Evolutionary conservation across 2,797 vertebrate genomes (phyloP).

Genomic region (Dipus sagitta): DNA sequence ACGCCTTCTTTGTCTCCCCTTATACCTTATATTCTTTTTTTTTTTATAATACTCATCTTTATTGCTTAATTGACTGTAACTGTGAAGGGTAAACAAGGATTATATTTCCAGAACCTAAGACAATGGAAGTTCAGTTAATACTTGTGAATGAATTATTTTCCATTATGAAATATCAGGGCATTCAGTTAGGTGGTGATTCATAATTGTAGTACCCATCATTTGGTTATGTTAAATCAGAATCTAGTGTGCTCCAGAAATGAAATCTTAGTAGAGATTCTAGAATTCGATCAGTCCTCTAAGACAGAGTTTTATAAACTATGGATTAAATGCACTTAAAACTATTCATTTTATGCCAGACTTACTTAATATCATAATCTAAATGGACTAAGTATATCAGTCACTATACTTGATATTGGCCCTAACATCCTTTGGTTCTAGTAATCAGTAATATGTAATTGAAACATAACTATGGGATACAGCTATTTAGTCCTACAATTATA

Average conservation of each 20-base stretch:
- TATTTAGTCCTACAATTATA: not conserved
- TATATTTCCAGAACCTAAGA: not conserved
- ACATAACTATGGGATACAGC: not conserved
- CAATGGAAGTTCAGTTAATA: not conserved
- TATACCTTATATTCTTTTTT: not conserved
- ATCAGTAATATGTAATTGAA: conserved; percentile 3
- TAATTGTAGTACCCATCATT: not conserved
- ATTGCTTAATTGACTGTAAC: conserved; percentile 2
- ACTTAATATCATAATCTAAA: not conserved
- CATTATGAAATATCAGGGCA: not conserved
- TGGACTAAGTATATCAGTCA: conserved; percentile 2
- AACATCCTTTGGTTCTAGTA: not conserved
- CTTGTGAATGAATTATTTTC: conserved; percentile 46
- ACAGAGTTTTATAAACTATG: not conserved
- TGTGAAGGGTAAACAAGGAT: not conserved
- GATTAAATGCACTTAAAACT: not conserved
- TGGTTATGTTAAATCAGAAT: not conserved
- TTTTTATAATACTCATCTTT: not conserved
- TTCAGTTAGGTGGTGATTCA: not conserved
- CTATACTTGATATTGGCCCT: not conserved
- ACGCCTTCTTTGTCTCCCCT: not conserved
- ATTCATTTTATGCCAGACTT: not conserved
- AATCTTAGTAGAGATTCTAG: not conserved
- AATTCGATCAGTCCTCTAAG: conserved; percentile 7
- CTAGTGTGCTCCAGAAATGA: not conserved